phyloP scores from a whole-genome alignment of 1,140 invertebrate genomes.

The Myzus persicae region DNA sequence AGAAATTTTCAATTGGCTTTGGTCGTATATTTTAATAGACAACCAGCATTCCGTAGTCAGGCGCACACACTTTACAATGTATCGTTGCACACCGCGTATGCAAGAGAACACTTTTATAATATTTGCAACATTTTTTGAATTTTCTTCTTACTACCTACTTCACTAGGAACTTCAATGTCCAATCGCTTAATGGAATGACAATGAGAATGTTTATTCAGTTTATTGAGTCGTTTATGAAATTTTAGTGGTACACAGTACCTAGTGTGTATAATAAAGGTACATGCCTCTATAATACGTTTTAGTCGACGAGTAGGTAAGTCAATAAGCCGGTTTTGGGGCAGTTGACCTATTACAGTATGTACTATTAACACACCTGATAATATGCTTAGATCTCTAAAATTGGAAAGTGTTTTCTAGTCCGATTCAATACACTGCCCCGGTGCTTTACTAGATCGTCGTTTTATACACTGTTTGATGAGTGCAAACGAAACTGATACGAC shows the following conservation, averaged over 20 bases:
- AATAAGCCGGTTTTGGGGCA: conserved; percentile 10
- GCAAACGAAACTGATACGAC: background rate
- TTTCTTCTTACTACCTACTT: background rate
- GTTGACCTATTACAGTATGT: background rate
- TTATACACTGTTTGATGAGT: background rate
- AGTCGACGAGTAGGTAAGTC: background rate
- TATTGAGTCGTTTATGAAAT: background rate
- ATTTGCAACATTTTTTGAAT: background rate
- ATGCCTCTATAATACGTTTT: background rate
- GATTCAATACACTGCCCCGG: background rate
- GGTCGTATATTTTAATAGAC: background rate
- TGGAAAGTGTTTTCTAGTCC: conserved; percentile 29
- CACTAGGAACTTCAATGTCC: background rate
- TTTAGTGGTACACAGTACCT: background rate
- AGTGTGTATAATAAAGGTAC: background rate
- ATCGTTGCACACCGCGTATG: background rate
- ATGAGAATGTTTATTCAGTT: background rate
- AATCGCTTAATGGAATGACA: background rate
- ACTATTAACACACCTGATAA: background rate
- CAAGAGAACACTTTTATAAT: background rate
- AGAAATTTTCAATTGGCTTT: background rate
- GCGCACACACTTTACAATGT: background rate
- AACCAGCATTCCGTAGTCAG: background rate
- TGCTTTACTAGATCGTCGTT: background rate
- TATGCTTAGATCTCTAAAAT: conserved; percentile 28